Conservation (phyloP, 2,888 invertebrate genomes). For the Galeruca laticollis region DNA sequence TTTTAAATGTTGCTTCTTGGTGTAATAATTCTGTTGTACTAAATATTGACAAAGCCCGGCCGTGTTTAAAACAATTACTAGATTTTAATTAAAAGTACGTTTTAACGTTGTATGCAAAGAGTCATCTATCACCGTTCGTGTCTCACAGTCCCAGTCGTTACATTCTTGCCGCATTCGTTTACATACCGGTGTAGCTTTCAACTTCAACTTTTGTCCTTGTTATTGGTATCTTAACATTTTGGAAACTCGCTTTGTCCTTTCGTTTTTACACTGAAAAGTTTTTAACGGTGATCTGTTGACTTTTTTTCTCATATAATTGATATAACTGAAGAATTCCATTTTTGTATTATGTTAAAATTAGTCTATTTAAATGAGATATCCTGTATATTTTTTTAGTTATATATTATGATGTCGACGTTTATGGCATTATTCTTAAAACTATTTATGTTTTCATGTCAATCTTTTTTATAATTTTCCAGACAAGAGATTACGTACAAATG, state of each 20-base stretch:
- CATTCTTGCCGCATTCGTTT: constrained; percentile 64
- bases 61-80: constrained; percentile 67
- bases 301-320: not conserved
- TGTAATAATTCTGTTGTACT: constrained; percentile 41
- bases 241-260: constrained; percentile 6
- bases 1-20: not conserved
- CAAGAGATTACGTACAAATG: constrained; percentile 23
- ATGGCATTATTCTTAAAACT: not conserved
- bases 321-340: no score
- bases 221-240: constrained; percentile 45
- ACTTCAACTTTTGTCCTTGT: constrained; percentile 54
- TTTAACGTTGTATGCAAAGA: constrained; percentile 65
- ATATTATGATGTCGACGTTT: no score
- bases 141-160: constrained; percentile 57
- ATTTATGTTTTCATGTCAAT: not conserved
- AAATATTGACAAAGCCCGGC: constrained; percentile 60
- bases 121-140: constrained; percentile 67
- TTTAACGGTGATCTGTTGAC: not conserved
- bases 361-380: no score
- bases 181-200: constrained; percentile 60
- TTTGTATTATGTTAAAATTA: no score
- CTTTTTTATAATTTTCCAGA: not conserved
- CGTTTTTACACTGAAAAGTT: constrained; percentile 1
- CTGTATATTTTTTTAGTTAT: not conserved
- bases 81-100: constrained; percentile 69